Base-by-base conservation (phyloP, 2,797 vertebrate species). In the Trematomus bernacchii region DNA sequence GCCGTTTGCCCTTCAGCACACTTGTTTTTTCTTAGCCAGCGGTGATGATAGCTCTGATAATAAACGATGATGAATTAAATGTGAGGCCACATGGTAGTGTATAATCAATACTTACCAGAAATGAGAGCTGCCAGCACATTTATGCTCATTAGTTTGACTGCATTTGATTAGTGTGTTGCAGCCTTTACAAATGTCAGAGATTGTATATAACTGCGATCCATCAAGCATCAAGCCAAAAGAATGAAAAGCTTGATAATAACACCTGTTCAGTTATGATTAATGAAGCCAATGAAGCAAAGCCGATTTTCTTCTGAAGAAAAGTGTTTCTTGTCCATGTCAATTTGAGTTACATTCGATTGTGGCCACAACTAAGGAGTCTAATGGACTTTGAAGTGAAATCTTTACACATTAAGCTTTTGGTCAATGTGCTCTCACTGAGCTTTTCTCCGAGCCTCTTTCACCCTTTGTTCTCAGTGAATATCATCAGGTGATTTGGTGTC, bases 71-170 rank as follows among this genome's bases (percentile, higher is more conserved):
- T 83, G 60, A 79, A 83, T 81, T 84, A 73, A 79, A 85, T 51
- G 73, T 60, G 63, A 80, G 74, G 54, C 67, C 64, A 53, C 73
- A 46, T 23, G 73, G 80, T 76, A 51, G 55, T 66, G 80, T 70
- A 77, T 76, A 89, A 93, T 94, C 91, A 90, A 90, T 93, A 82
- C 46, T 53, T 59, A 79, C 68, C 79, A 68, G 63, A 75, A 79
- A 77, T 81, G 61, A 87, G 55, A 46, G 63, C 85, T 77, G 65
- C 60, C 57, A 66, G 73, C 63, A 40, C 23, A 61, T 83, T 89
- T 87, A 85, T 47, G 76, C 81, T 88, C 88, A 90, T 92, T 91
- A 90, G 79, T 75, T 77, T 77, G 83, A 87, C 70, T 74, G 74
- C 37, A 27, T 79, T 85, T 87, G 80, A 93, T 87, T 89, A 70